Base-by-base conservation (phyloP, 2,888 invertebrate species). In the Hecatera dysodea region DNA sequence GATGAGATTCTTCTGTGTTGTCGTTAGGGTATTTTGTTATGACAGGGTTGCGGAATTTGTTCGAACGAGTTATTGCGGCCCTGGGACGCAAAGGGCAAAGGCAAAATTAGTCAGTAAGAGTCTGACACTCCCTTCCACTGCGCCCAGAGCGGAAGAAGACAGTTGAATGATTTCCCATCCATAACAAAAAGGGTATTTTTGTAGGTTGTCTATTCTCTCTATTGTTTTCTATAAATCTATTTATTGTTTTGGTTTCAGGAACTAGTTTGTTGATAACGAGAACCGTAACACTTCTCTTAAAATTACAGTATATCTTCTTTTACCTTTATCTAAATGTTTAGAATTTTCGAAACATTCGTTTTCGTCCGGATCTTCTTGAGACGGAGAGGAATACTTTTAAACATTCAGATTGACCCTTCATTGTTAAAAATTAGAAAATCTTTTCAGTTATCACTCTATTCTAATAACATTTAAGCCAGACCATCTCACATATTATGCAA, bases 401-500 rank as follows among this genome's bases (percentile, higher is more conserved):
- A 64, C 15, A 5, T n/a, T 17, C 3, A 50, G 39, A 9, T n/a
- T 4, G 15, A 33, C 11, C 1, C 0, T n/a, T 5, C 0, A 39
- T n/a, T 8, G 15, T 5, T 17, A 22, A 17, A 39, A 17, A 15
- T 5, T 17, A 22, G 17, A 39, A 17, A 15, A 27, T 1, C 1
- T 46, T 46, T 24, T n/a, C 1, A 19, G 11, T n/a, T 17, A 36
- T 55, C 27, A 24, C 11, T n/a, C 22, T 24, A 15, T n/a, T 22
- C 22, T 33, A 62, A 11, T 27, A 55, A 60, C 60, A 68, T 56
- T 64, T 33, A 53, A 64, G 44, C 7, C 12, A 36, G 19, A 67
- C 50, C 27, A 53, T 27, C 19, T 63, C 48, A 66, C 55, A 67
- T 72, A 52, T 83, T 73, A 64, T 71, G 78, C 39, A 77, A 72